phyloP scores from a whole-genome alignment of 2,113 vertebrate genomes.

The Cepphus grylle region DNA sequence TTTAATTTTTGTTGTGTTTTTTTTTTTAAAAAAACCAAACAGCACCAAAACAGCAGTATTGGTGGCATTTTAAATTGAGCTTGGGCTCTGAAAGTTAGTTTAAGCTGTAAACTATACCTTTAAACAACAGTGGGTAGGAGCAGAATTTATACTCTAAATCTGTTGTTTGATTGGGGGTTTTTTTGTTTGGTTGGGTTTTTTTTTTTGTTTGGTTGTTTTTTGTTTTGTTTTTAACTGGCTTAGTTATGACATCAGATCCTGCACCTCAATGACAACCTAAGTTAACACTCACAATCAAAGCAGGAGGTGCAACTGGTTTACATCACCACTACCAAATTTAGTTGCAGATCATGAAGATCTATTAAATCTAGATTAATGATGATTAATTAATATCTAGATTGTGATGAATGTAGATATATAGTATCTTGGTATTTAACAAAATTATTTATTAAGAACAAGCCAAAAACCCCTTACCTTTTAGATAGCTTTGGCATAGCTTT shows the following conservation, averaged over 20 bases:
- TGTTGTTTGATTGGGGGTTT: neutral
- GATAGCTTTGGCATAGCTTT: neutral
- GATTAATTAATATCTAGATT: neutral
- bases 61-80: neutral
- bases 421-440: neutral
- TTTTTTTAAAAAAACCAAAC: neutral
- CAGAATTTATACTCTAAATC: neutral
- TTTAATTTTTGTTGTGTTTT: neutral
- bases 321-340: neutral
- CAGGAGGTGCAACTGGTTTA: neutral
- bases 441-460: neutral
- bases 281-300: neutral
- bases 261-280: neutral
- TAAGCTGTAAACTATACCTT: neutral
- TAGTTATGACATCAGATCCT: neutral
- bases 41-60: neutral
- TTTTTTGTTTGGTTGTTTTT: neutral
- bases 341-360: neutral
- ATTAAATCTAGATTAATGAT: neutral
- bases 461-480: neutral
- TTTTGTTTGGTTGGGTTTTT: neutral
- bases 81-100: neutral
- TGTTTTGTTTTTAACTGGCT: neutral
- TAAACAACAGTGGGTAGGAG: neutral
- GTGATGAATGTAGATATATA: neutral